Evolutionary conservation across 2,113 vertebrate species (phyloP).

Genomic region (Morone chrysops): DNA sequence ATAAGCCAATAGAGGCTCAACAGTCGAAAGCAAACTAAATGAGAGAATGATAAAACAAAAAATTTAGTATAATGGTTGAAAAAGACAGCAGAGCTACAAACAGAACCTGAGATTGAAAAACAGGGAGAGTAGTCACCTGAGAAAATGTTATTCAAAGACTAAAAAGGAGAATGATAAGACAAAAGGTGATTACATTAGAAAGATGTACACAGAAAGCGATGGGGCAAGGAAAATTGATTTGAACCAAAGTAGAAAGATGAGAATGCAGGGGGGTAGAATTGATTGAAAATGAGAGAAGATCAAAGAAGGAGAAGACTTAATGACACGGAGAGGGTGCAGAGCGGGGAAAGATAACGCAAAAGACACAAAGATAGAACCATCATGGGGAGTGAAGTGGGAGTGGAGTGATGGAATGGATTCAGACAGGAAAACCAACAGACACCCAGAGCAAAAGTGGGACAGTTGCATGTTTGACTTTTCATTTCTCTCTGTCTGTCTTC

Average conservation of each 20-base stretch:
- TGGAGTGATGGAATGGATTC: slow-evolving; percentile 53
- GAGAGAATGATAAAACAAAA: background rate
- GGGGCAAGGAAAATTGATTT: slow-evolving; percentile 8
- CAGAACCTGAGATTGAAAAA: background rate
- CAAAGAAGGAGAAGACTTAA: slow-evolving; percentile 33
- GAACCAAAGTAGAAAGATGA: slow-evolving; percentile 43
- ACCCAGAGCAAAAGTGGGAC: slow-evolving; percentile 41
- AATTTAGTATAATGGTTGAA: background rate
- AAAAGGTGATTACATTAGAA: slow-evolving; percentile 19
- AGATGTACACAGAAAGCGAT: slow-evolving; percentile 14
- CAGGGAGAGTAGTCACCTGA: background rate
- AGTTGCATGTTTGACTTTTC: slow-evolving; percentile 37
- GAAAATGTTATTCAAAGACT: slow-evolving; percentile 5
- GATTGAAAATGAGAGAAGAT: slow-evolving; percentile 45
- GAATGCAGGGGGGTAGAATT: slow-evolving; percentile 58
- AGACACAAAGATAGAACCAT: slow-evolving; percentile 13
- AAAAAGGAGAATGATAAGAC: slow-evolving; percentile 12
- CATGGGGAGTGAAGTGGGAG: slow-evolving; percentile 28
- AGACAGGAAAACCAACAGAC: slow-evolving; percentile 62
- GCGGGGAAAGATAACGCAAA: slow-evolving; percentile 71
- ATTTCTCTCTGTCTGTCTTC: background rate
- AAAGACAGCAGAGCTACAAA: background rate
- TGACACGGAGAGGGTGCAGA: slow-evolving; percentile 20
- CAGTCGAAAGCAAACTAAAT: slow-evolving; percentile 24
- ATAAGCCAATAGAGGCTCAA: slow-evolving; percentile 5